A percentile compares a stretch with the other conserved stretches of the same genome.
phyloP scores from a whole-genome alignment of 2,888 invertebrate genomes.

The Saturnia japonica region DNA sequence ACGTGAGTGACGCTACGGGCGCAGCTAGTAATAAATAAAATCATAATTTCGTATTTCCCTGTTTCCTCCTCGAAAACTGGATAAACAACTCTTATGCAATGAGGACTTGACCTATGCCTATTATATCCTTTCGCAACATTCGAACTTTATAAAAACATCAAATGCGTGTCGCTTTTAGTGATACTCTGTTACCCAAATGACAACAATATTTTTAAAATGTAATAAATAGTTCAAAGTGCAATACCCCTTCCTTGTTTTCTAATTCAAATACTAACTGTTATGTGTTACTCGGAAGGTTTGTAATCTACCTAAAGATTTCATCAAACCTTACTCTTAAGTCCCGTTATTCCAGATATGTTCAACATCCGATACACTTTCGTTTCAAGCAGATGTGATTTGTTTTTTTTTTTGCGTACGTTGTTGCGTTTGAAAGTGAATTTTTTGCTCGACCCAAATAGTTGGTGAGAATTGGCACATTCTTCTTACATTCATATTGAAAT shows the following conservation, averaged over 20 bases:
- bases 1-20: too few species aligned
- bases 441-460: not conserved
- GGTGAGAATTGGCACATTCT: not conserved
- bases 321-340: not conserved
- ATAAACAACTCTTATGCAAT: too few species aligned
- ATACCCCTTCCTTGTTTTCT: not conserved
- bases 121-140: too few species aligned
- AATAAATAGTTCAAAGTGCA: too few species aligned
- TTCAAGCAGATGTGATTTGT: constrained; percentile 43
- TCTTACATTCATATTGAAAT: not conserved
- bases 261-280: not conserved
- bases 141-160: too few species aligned
- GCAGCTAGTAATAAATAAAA: too few species aligned
- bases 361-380: constrained; percentile 54
- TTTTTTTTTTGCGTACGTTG: not conserved
- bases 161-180: too few species aligned
- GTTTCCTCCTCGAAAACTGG: too few species aligned
- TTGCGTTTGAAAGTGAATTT: not conserved
- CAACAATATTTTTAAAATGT: too few species aligned
- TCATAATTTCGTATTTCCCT: too few species aligned
- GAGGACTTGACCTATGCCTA: too few species aligned
- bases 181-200: too few species aligned
- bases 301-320: not conserved
- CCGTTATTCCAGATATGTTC: constrained; percentile 45
- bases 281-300: not conserved